A percentile compares a stretch with the other conserved stretches of the same genome.
Evolutionary conservation across 2,113 vertebrate genomes (phyloP).

Genomic region (Pleuronectes platessa): DNA sequence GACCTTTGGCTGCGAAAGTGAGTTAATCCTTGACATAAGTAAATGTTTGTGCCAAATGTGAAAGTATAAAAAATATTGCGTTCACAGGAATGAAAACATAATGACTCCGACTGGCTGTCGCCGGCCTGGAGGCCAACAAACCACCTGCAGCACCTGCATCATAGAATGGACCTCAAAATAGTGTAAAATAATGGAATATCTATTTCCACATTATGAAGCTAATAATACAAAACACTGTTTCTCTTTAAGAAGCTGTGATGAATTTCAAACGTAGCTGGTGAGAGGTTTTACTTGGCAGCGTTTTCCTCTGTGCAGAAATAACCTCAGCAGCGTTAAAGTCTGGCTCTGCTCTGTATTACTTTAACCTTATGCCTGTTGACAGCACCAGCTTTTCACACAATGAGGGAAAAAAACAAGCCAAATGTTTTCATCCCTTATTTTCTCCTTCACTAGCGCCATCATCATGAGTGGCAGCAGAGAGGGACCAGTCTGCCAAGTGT

Average conservation of each 20-base stretch:
- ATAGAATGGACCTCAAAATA: background rate
- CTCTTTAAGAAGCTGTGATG: conserved; percentile 2
- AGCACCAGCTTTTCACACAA: conserved; percentile 22
- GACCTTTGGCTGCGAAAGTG: too few relatives aligned
- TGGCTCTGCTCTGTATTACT: background rate
- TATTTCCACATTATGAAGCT: conserved; percentile 9
- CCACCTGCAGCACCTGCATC: background rate
- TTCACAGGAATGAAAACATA: too few relatives aligned
- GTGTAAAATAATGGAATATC: conserved; percentile 3
- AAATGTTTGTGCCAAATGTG: too few relatives aligned
- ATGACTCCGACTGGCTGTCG: too few relatives aligned
- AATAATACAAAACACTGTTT: conserved; percentile 3
- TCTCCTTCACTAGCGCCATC: conserved; percentile 13
- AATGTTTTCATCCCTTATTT: conserved; percentile 47
- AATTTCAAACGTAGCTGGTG: conserved; percentile 12
- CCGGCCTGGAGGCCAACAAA: too few relatives aligned
- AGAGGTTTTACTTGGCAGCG: conserved; percentile 27
- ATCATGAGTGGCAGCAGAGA: conserved; percentile 47
- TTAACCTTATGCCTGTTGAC: background rate
- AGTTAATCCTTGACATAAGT: too few relatives aligned
- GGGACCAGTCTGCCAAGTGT: conserved; percentile 56
- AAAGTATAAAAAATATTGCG: too few relatives aligned
- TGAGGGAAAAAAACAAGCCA: conserved; percentile 33
- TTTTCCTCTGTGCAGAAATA: background rate
- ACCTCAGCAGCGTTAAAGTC: background rate